phyloP scores from a whole-genome alignment of 2,888 invertebrate genomes.

The Hyposoter didymator region DNA sequence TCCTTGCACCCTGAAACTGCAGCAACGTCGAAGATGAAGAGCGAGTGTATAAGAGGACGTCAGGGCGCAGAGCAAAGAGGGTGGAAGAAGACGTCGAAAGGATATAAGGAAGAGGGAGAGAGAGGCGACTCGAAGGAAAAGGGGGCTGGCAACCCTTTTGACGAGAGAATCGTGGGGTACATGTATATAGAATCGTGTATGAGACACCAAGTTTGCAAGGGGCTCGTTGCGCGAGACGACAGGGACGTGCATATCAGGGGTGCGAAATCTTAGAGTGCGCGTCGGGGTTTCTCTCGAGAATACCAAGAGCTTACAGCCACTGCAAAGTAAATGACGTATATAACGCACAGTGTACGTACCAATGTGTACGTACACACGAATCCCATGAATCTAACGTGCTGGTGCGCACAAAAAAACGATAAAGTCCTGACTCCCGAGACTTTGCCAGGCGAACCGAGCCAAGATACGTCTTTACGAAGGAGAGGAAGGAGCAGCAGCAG shows the following conservation, averaged over 20 bases:
- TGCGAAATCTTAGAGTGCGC: slow-evolving; percentile 80
- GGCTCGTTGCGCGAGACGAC: slow-evolving; percentile 71
- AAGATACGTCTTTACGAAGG: slow-evolving; percentile 29
- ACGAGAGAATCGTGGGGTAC: slow-evolving; percentile 62
- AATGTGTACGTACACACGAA: slow-evolving; percentile 14
- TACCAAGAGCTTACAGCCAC: slow-evolving; percentile 50
- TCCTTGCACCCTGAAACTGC: slow-evolving; percentile 78
- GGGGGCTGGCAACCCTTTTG: slow-evolving; percentile 66
- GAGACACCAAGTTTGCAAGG: slow-evolving; percentile 51
- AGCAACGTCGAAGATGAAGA: slow-evolving; percentile 72
- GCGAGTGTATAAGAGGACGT: slow-evolving; percentile 59
- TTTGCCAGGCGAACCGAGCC: not conserved
- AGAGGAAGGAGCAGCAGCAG: not conserved
- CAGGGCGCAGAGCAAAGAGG: slow-evolving; percentile 40
- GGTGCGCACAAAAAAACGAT: not conserved
- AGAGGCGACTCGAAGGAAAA: slow-evolving; percentile 49
- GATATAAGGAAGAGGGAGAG: slow-evolving; percentile 32
- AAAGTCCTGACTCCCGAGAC: not conserved
- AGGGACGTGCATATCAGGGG: slow-evolving; percentile 79
- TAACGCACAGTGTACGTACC: slow-evolving; percentile 32
- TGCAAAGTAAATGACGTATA: slow-evolving; percentile 75
- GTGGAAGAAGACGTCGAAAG: slow-evolving; percentile 54
- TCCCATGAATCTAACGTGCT: not conserved
- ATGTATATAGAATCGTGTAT: slow-evolving; percentile 38
- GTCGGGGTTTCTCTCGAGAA: slow-evolving; percentile 50